Evolutionary conservation across 2,888 invertebrate species (phyloP).

Genomic region (Ischnus inquisitorius): DNA sequence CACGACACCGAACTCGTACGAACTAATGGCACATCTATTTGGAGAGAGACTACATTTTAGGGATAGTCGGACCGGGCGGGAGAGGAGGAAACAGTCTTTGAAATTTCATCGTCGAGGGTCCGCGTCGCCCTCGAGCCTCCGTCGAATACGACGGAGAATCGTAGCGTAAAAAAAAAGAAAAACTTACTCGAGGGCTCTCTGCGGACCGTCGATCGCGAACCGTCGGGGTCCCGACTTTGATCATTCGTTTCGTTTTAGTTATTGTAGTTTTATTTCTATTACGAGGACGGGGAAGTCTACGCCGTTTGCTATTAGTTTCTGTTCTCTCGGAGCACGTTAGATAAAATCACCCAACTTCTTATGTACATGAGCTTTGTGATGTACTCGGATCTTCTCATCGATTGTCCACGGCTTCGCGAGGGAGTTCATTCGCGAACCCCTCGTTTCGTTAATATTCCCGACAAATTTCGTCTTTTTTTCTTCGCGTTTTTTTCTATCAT

Average conservation of each 20-base stretch:
- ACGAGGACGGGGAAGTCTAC: constrained; percentile 22
- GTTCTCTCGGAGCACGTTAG: neutral
- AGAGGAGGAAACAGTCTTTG: constrained; percentile 2
- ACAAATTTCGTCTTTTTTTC: neutral
- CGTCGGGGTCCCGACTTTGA: neutral
- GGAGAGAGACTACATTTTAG: constrained; percentile 57
- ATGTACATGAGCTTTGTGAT: constrained; percentile 35
- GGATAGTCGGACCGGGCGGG: constrained; percentile 14
- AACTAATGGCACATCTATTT: constrained; percentile 75
- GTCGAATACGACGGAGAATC: constrained; percentile 18
- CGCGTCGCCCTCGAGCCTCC: neutral
- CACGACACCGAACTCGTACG: constrained; percentile 46
- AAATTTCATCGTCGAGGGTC: neutral
- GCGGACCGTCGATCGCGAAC: neutral
- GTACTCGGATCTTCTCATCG: constrained; percentile 1
- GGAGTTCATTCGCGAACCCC: neutral
- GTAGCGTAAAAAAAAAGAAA: neutral
- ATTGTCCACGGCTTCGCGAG: neutral
- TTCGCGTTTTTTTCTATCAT: neutral
- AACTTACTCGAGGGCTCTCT: neutral
- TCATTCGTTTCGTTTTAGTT: neutral
- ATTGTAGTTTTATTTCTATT: neutral
- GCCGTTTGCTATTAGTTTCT: neutral
- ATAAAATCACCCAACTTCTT: constrained; percentile 4
- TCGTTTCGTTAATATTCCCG: constrained; percentile 11